Conservation (phyloP, 2,888 invertebrate genomes). For the Microctonus aethiopoides region DNA sequence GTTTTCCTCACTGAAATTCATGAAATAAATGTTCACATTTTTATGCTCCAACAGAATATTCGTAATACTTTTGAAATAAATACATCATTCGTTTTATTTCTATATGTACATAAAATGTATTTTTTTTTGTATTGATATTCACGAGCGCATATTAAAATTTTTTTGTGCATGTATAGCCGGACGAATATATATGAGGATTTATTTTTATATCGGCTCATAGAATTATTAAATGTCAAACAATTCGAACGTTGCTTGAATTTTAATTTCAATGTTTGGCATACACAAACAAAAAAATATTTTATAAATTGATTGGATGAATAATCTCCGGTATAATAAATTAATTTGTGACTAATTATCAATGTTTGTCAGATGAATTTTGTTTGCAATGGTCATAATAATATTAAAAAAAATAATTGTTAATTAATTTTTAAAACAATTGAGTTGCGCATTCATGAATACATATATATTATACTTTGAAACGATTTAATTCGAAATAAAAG, state of each 20-base stretch:
- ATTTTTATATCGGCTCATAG: neutral
- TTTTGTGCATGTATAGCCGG: neutral
- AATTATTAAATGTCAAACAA: neutral
- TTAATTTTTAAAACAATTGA: neutral
- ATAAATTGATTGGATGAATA: neutral
- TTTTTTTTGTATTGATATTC: neutral
- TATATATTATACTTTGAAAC: neutral
- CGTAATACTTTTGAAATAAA: neutral
- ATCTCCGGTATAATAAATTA: neutral
- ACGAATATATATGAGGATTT: neutral
- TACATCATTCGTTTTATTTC: neutral
- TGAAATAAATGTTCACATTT: neutral
- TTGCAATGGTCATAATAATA: neutral
- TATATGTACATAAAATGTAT: neutral
- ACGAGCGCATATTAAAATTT: neutral
- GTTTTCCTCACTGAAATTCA: neutral
- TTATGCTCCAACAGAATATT: neutral
- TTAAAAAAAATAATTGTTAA: neutral
- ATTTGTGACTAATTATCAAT: neutral
- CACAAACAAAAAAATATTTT: neutral
- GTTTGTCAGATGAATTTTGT: neutral
- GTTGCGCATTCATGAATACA: neutral
- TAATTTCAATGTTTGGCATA: neutral
- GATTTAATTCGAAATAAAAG: constrained; percentile 22
- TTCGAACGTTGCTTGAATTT: neutral